These are phyloP conservation scores for Coracias cyanogaster DNA, from an alignment of 2,797 vertebrate species.

Conservation along the genomic window DNA sequence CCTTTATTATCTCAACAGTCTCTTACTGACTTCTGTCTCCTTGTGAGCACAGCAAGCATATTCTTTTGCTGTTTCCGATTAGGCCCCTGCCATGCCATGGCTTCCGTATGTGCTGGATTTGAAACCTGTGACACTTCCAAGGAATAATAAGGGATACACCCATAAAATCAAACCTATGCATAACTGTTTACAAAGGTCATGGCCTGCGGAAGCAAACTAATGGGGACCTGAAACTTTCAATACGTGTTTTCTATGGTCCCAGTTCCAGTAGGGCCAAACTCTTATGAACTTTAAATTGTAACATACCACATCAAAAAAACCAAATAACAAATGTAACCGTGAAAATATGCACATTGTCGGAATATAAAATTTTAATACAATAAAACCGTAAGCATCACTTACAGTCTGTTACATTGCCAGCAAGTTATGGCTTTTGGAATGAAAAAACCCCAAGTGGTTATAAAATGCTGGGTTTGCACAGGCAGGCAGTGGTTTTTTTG, in stretches of 20 bases:
- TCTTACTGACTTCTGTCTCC: not conserved
- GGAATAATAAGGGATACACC: not conserved
- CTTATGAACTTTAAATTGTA: not conserved
- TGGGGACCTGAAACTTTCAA: not conserved
- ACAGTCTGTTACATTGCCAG: not conserved
- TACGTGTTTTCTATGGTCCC: not conserved
- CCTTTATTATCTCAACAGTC: not conserved
- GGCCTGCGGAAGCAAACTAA: not conserved
- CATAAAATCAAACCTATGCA: not conserved
- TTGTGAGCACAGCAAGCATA: not conserved
- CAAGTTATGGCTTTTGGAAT: not conserved
- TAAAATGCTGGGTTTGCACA: not conserved
- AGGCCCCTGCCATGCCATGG: not conserved
- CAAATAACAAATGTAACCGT: not conserved
- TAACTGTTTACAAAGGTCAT: not conserved
- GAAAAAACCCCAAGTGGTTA: not conserved
- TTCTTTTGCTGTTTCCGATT: not conserved
- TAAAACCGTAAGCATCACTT: not conserved
- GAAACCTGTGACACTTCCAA: not conserved
- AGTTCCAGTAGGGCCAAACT: not conserved
- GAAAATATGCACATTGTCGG: not conserved
- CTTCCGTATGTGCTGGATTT: not conserved
- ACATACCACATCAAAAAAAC: not conserved
- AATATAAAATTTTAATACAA: not conserved
- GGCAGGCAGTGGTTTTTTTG: not conserved